Evolutionary conservation across 2,888 invertebrate species (phyloP).

Genomic region (Sphecodes monilicornis): DNA sequence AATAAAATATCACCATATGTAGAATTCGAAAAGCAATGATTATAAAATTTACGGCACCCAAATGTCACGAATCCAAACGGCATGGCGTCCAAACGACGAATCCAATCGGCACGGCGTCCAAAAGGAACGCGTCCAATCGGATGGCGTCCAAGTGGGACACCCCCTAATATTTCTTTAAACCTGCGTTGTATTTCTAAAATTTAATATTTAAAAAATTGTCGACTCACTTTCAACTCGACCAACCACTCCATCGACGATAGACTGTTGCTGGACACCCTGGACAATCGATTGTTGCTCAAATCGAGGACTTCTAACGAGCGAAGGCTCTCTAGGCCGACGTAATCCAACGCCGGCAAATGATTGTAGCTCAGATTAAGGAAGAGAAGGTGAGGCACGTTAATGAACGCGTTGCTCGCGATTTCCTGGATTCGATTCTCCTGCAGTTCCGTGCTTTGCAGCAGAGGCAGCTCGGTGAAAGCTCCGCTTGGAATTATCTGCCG

Average conservation of each 20-base stretch:
- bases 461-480: conserved; percentile 91
- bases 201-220: no score
- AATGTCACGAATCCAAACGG: no score
- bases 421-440: conserved; percentile 92
- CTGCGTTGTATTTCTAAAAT: no score
- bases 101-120: no score
- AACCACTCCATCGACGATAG: conserved; percentile 93
- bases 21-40: no score
- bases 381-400: conserved; percentile 91
- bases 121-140: no score
- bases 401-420: conserved; percentile 91
- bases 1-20: no score
- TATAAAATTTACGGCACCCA: no score
- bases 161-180: no score
- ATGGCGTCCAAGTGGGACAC: no score
- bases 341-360: conserved; percentile 90
- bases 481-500: conserved; percentile 87
- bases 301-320: conserved; percentile 94
- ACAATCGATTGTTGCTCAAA: conserved; percentile 91
- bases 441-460: conserved; percentile 90
- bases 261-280: conserved; percentile 88
- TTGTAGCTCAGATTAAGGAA: conserved; percentile 94
- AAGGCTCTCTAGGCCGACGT: conserved; percentile 90
- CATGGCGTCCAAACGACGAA: no score
- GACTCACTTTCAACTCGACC: conserved; percentile 90